Base-by-base conservation (phyloP, 2,113 vertebrate species). In the Siniperca chuatsi region DNA sequence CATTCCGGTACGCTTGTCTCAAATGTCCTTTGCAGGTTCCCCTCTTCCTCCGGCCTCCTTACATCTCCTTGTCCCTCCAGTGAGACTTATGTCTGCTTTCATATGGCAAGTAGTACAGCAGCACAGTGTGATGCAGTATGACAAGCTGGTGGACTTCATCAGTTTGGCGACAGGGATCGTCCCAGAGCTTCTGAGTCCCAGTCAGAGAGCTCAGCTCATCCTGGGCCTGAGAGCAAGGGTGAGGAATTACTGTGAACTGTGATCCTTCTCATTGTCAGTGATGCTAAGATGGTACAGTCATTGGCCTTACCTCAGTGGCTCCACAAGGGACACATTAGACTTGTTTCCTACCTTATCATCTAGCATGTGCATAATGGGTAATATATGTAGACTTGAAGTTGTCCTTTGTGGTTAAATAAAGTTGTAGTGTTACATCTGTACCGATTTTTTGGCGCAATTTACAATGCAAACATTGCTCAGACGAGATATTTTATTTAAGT, bases 141-240 rank as follows among this genome's bases (percentile, higher is more conserved):
- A 95, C 6, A 94, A 89, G 13, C 91, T 96, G 29, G 52, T 95
- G 71, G 93, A 95, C 74, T 95, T 97, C 81, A 90, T 97, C 87
- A 71, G 78, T 4, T 42, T 90, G 66, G 87, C 92, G 52, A 94
- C 90, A 10, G 82, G 89, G 29, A 75, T 93, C 0, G 95, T 94
- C 1, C 96, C 96, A 0, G 95, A 95, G 21, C 69, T 96, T 20
- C 94, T 96, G 50, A 93, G 73, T 73, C 89, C 89, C 69, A 86
- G 87, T 6, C 95, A 96, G 83, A 92, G 88, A 23, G 94, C 92
- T 46, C 93, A 96, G 72, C 93, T 97, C 25, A 89, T 93, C 69
- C 84, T 96, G 89, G 95, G 95, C 8, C 90, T 97, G 42, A 92
- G 94, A 79, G 95, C 95, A 13, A 96, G 92, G 96, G 96, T 96